These are phyloP conservation scores for Heliothis peltigera DNA, from an alignment of 2,888 invertebrate species.

Conservation along the genomic window DNA sequence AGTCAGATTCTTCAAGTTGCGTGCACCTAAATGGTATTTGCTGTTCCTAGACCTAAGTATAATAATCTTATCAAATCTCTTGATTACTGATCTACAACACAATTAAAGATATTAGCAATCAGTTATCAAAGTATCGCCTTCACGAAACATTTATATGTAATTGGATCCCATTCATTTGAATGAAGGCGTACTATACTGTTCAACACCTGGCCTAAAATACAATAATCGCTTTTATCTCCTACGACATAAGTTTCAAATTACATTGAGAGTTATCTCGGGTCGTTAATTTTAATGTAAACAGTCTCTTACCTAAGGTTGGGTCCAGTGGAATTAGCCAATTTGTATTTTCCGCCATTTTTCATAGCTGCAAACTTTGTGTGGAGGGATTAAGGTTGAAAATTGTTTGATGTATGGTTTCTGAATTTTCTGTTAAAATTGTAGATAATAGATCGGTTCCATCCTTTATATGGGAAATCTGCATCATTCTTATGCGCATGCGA, in stretches of 20 bases:
- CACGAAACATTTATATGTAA: conserved; percentile 58
- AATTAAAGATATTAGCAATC: conserved; percentile 37
- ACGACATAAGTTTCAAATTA: conserved; percentile 47
- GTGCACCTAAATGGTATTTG: no score
- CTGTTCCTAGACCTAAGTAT: no score
- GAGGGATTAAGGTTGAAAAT: conserved; percentile 16
- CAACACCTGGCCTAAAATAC: conserved; percentile 22
- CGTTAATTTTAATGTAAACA: conserved; percentile 70
- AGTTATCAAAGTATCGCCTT: conserved; percentile 59
- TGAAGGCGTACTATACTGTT: conserved; percentile 42
- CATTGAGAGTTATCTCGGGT: conserved; percentile 40
- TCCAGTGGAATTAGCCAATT: conserved; percentile 47
- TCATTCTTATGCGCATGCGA: conserved; percentile 70
- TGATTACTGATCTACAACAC: conserved; percentile 4
- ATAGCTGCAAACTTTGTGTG: background rate
- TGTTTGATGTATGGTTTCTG: background rate
- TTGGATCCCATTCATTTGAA: conserved; percentile 59
- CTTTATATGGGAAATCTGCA: conserved; percentile 80
- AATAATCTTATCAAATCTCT: background rate
- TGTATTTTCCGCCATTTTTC: conserved; percentile 3
- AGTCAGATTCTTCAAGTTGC: no score
- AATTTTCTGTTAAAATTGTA: conserved; percentile 43
- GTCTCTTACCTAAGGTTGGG: conserved; percentile 66
- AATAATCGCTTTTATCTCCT: conserved; percentile 49
- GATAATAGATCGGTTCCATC: conserved; percentile 68